phyloP scores from a whole-genome alignment of 1,140 invertebrate genomes.

The Amyelois transitella region DNA sequence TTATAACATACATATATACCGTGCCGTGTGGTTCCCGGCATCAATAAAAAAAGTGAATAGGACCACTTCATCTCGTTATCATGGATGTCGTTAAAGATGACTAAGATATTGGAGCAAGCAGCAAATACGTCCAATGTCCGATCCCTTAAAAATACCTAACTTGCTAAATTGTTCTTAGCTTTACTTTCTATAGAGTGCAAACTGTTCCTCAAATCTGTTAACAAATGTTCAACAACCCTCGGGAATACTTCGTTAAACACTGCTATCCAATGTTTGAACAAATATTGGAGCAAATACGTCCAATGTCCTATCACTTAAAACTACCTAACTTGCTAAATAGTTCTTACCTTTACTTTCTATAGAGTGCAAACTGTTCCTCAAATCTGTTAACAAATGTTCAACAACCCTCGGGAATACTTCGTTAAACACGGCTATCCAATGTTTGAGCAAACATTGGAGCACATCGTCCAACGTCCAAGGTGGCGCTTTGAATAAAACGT shows the following conservation, averaged over 20 bases:
- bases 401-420: constrained; percentile 56
- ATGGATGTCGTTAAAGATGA: too few relatives aligned
- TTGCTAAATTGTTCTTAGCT: constrained; percentile 3
- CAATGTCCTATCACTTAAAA: too few relatives aligned
- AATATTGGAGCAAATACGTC: constrained; percentile 47
- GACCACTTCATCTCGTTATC: too few relatives aligned
- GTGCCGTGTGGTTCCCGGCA: too few relatives aligned
- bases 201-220: constrained; percentile 40
- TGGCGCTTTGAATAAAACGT: constrained; percentile 51
- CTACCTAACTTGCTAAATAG: too few relatives aligned
- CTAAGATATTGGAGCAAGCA: too few relatives aligned
- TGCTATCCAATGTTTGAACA: constrained; percentile 61
- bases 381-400: constrained; percentile 43
- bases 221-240: constrained; percentile 40
- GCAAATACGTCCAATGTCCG: too few relatives aligned
- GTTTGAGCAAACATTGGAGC: constrained; percentile 54
- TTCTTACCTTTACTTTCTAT: constrained; percentile 46
- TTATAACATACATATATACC: too few relatives aligned
- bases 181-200: constrained; percentile 35
- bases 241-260: constrained; percentile 64
- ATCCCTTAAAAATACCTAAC: too few relatives aligned
- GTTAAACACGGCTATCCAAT: constrained; percentile 60
- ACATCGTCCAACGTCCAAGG: constrained; percentile 54
- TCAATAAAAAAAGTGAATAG: too few relatives aligned
- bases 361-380: constrained; percentile 27